Conservation (phyloP, 2,797 vertebrate species). For the Lagodon rhomboides region DNA sequence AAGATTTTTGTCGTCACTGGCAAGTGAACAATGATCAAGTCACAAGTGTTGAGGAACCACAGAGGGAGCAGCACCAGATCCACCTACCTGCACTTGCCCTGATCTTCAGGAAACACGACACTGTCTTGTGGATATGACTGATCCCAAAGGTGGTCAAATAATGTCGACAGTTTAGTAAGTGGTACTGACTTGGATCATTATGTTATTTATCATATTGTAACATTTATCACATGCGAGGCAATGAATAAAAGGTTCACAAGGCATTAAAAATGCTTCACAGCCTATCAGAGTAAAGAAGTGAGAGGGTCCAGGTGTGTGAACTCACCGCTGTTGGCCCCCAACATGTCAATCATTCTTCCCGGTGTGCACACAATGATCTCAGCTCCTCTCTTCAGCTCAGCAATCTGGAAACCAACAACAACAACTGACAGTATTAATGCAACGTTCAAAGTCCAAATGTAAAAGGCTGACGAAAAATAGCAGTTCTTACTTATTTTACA, state of each 20-base stretch:
- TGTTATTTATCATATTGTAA: constrained; percentile 46
- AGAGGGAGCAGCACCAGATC: constrained; percentile 65
- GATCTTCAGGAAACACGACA: constrained; percentile 93
- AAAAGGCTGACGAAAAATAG: neutral
- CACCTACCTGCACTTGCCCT: constrained; percentile 93
- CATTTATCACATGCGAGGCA: constrained; percentile 67
- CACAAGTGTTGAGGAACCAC: constrained; percentile 32
- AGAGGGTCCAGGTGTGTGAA: constrained; percentile 36
- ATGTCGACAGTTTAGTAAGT: constrained; percentile 97
- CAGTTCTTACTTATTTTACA: too few relatives aligned
- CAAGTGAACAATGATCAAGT: constrained; percentile 1
- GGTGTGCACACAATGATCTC: constrained; percentile 99
- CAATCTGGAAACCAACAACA: constrained; percentile 87
- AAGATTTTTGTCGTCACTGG: constrained; percentile 18
- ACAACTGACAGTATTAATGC: neutral
- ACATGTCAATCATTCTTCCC: constrained; percentile 99
- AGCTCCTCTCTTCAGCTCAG: constrained; percentile 98
- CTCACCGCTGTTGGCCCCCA: constrained; percentile 99
- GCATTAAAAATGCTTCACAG: neutral
- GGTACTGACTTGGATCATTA: constrained; percentile 62
- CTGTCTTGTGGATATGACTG: constrained; percentile 90
- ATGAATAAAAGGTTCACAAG: constrained; percentile 26
- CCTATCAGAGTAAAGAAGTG: neutral
- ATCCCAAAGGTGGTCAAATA: constrained; percentile 94
- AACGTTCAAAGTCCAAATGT: neutral